Base-by-base conservation (phyloP, 2,888 invertebrate species). In the Eupithecia abbreviata region DNA sequence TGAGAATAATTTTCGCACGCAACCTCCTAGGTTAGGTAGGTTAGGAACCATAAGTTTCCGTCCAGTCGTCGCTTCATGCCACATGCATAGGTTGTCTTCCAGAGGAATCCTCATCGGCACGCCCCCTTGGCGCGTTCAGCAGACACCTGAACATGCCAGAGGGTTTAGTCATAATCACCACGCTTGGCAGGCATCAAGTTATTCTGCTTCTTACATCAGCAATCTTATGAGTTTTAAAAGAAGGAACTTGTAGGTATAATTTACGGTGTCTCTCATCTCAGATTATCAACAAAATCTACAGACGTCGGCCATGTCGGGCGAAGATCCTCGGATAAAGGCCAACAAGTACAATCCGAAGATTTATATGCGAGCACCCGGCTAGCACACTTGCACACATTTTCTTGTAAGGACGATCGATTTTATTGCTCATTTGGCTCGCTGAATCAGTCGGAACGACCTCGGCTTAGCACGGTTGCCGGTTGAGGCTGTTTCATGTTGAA, bases 381-480 rank as follows among this genome's bases (percentile, higher is more conserved):
- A 74, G 62, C 43, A n/a, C 71, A 74, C 69, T 68, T 69, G 55
- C 58, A 41, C 66, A 49, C 49, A 51, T 45, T 51, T 66, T 65
- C 68, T 65, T 71, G 62, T 65, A 41, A 69, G 69, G 58, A 69
- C 66, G 49, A 51, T 45, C 41, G 49, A 66, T 73, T 76, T 77
- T 66, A 77, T 77, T 71, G 47, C 71, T 71, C 70, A 73, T 71
- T 76, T 70, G 69, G 70, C 70, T 72, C 72, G 68, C 67, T 62
- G 49, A 42, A 66, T 75, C 58, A 66, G 71, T 65, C 43, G 62
- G 41, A 62, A 47, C 62, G 68, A 76, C 55, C 70, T 43, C 49
- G 62, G 62, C 69, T 67, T 68, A 67, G 67, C 71, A 65, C 49
- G n/a, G 68, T 62, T 62, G 58, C 47, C n/a, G n/a, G 5, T 72